phyloP scores from a whole-genome alignment of 2,797 vertebrate species.

The Spondyliosoma cantharus region DNA sequence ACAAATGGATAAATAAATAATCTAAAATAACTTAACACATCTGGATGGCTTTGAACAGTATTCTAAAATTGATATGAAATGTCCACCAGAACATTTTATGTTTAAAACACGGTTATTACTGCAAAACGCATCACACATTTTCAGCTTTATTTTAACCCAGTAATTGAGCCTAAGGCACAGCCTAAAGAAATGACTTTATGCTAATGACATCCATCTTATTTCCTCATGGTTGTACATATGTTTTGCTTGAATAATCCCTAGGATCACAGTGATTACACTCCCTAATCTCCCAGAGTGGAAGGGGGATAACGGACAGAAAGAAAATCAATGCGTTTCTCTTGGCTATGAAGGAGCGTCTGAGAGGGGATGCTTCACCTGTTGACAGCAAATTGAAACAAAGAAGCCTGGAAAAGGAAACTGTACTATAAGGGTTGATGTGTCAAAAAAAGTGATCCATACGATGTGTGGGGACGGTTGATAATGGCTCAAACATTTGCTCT shows the following conservation, averaged over 20 bases:
- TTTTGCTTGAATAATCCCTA: slow-evolving; percentile 64
- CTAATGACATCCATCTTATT: slow-evolving; percentile 31
- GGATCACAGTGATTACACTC: slow-evolving; percentile 64
- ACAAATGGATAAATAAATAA: slow-evolving; percentile 38
- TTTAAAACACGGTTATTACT: slow-evolving; percentile 11
- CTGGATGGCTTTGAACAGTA: slow-evolving; percentile 5
- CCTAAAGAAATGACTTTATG: slow-evolving; percentile 10
- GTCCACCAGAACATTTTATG: background rate
- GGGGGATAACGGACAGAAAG: slow-evolving; percentile 56
- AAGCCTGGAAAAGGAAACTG: background rate
- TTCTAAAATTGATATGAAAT: slow-evolving; percentile 12
- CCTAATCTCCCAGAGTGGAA: slow-evolving; percentile 64
- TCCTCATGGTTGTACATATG: slow-evolving; percentile 45
- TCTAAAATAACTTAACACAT: slow-evolving; percentile 29
- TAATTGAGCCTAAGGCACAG: background rate
- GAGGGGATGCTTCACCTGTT: slow-evolving; percentile 36
- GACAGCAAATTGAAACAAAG: slow-evolving; percentile 26
- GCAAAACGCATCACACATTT: background rate
- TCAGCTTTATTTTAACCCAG: background rate
- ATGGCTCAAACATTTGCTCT: slow-evolving; percentile 25
- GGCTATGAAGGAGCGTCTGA: slow-evolving; percentile 26
- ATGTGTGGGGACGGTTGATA: slow-evolving; percentile 9
- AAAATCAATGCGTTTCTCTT: slow-evolving; percentile 63
- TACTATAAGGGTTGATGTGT: background rate
- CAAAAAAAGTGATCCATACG: background rate